Percentiles rank a stretch among this genome's conserved stretches.
Conservation (phyloP, 2,797 vertebrate genomes). For the Centropyge bicolor region DNA sequence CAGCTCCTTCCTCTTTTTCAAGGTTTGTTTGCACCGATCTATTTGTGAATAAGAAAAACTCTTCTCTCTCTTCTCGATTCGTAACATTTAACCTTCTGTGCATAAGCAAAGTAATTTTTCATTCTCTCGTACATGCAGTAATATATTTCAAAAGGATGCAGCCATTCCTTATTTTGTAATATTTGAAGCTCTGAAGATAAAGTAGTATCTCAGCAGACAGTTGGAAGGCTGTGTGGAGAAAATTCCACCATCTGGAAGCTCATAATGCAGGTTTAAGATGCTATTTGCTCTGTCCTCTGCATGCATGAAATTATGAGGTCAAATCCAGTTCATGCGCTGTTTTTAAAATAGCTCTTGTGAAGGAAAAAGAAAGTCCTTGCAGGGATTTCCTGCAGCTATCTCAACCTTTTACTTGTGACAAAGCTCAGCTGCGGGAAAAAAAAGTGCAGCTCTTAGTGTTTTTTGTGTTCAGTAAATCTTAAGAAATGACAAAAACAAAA, state of each 20-base stretch:
- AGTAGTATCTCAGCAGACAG: neutral
- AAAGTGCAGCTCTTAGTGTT: neutral
- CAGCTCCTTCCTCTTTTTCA: neutral
- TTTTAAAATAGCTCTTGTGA: conserved; percentile 29
- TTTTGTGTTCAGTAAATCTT: conserved; percentile 31
- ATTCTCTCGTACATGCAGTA: neutral
- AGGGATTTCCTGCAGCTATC: conserved; percentile 41
- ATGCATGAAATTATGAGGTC: conserved; percentile 37
- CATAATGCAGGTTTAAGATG: conserved; percentile 38
- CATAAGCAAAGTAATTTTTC: neutral
- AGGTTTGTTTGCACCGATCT: neutral
- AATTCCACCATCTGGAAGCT: conserved; percentile 36
- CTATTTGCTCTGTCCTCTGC: conserved; percentile 23
- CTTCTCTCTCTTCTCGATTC: neutral
- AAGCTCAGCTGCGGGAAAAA: conserved; percentile 35
- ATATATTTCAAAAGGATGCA: neutral
- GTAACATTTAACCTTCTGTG: neutral
- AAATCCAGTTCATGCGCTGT: conserved; percentile 44
- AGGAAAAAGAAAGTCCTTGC: conserved; percentile 20
- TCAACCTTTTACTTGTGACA: conserved; percentile 32
- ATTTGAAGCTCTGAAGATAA: conserved; percentile 15
- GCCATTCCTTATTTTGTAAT: neutral
- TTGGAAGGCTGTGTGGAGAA: conserved; percentile 6
- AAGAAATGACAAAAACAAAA: conserved; percentile 12
- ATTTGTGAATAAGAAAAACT: neutral